phyloP scores from a whole-genome alignment of 2,113 vertebrate species.

The Nannobrachium achirus region DNA sequence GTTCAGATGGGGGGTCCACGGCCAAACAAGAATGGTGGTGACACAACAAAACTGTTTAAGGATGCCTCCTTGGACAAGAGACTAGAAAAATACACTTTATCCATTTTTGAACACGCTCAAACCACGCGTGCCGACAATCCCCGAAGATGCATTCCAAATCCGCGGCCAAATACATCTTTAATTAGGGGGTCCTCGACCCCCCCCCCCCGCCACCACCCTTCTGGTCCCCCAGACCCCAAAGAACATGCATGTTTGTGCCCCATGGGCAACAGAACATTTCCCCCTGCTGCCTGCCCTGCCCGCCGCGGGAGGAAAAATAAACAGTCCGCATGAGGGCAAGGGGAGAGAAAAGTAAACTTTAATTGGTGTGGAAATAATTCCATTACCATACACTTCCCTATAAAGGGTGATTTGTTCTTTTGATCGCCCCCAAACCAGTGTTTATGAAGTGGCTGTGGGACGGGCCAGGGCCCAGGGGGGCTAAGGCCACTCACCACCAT shows the following conservation, averaged over 20 bases:
- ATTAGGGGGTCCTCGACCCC: no score
- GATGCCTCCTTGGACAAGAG: no score
- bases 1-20: no score
- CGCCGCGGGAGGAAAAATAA: constrained; percentile 49
- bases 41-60: no score
- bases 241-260: constrained; percentile 20
- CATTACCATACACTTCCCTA: constrained; percentile 65
- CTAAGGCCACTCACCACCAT: constrained; percentile 8
- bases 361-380: constrained; percentile 68
- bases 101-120: no score
- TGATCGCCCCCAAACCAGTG: constrained; percentile 52
- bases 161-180: no score
- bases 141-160: no score
- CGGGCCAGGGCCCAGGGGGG: constrained; percentile 19
- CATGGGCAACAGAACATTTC: constrained; percentile 28
- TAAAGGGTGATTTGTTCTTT: constrained; percentile 72
- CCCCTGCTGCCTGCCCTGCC: no score
- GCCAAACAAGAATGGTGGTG: no score
- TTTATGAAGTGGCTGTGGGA: constrained; percentile 71
- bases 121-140: no score
- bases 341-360: constrained; percentile 55
- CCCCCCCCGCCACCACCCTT: no score
- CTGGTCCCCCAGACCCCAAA: not conserved
- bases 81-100: no score
- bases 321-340: constrained; percentile 34